phyloP scores from a whole-genome alignment of 2,797 vertebrate genomes.

The Pseudochromis fuscus region DNA sequence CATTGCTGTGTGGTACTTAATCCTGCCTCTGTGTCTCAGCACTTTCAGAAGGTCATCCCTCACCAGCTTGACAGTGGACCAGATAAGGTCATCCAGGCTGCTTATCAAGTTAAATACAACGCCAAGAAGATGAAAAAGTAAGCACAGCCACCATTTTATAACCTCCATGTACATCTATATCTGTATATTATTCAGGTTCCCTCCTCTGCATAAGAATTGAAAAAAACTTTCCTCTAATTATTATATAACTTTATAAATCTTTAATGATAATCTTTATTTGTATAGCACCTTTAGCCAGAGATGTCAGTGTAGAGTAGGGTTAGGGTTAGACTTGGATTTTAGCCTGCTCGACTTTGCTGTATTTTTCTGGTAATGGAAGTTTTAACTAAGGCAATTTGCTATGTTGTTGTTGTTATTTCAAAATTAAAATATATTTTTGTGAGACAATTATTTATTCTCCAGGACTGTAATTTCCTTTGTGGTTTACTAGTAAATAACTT shows the following conservation, averaged over 20 bases:
- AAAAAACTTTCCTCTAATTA: background rate
- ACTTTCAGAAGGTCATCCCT: constrained; percentile 98
- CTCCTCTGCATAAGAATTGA: background rate
- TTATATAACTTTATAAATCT: background rate
- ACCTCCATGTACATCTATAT: background rate
- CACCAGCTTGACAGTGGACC: constrained; percentile 95
- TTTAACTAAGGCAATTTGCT: no score
- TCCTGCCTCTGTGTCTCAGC: constrained; percentile 78
- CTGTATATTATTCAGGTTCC: background rate
- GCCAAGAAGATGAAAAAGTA: constrained; percentile 99
- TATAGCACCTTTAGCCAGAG: no score
- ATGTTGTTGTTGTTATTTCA: no score
- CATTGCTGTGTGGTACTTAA: constrained; percentile 15
- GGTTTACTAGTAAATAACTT: no score
- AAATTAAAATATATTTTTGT: no score
- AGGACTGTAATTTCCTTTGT: no score
- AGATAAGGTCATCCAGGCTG: constrained; percentile 95
- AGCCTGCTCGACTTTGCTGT: no score
- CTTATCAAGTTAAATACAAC: constrained; percentile 99
- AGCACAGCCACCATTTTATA: constrained; percentile 52
- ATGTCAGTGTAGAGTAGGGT: no score
- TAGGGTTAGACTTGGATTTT: no score
- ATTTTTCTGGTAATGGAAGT: no score
- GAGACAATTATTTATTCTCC: no score
- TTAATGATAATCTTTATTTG: background rate